These are phyloP conservation scores for Drosophila erecta DNA, from an alignment of 1,140 invertebrate species.

Conservation along the genomic window DNA sequence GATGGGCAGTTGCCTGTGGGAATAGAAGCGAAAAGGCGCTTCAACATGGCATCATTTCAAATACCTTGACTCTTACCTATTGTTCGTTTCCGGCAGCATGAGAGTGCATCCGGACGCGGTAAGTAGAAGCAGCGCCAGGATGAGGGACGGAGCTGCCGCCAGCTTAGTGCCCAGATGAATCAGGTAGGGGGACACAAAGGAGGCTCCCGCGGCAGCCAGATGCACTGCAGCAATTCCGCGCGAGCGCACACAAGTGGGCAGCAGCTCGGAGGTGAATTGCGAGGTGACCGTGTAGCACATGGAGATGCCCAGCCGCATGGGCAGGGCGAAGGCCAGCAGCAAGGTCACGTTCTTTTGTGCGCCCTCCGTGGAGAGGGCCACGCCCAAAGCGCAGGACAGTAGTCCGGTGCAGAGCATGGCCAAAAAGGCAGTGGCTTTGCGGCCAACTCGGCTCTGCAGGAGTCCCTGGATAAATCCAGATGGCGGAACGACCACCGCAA, in stretches of 20 bases:
- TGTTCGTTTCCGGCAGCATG: slow-evolving; percentile 67
- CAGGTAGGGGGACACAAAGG: slow-evolving; percentile 63
- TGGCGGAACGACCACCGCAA: slow-evolving; percentile 60
- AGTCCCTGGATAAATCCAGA: slow-evolving; percentile 64
- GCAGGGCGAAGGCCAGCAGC: slow-evolving; percentile 64
- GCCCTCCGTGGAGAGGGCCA: slow-evolving; percentile 54
- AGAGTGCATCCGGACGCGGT: slow-evolving; percentile 39
- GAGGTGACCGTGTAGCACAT: slow-evolving; percentile 69
- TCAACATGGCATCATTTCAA: not conserved
- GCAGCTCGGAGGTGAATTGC: slow-evolving; percentile 63
- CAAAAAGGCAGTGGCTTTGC: slow-evolving; percentile 62
- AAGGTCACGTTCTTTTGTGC: slow-evolving; percentile 52
- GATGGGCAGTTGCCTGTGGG: slow-evolving; percentile 67
- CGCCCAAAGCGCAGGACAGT: slow-evolving; percentile 72
- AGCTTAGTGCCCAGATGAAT: slow-evolving; percentile 62
- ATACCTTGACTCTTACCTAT: slow-evolving; percentile 44
- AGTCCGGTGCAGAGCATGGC: slow-evolving; percentile 56
- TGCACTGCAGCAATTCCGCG: slow-evolving; percentile 65
- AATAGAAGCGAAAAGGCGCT: not conserved
- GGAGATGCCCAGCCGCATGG: slow-evolving; percentile 66
- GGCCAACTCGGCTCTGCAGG: slow-evolving; percentile 61
- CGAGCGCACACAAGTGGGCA: slow-evolving; percentile 69
- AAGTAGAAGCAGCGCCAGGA: slow-evolving; percentile 48
- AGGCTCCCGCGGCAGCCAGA: slow-evolving; percentile 60
- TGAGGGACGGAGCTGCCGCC: slow-evolving; percentile 58